Base-by-base conservation (phyloP, 2,797 vertebrate genomes). In the Arrhamphus sclerolepis region DNA sequence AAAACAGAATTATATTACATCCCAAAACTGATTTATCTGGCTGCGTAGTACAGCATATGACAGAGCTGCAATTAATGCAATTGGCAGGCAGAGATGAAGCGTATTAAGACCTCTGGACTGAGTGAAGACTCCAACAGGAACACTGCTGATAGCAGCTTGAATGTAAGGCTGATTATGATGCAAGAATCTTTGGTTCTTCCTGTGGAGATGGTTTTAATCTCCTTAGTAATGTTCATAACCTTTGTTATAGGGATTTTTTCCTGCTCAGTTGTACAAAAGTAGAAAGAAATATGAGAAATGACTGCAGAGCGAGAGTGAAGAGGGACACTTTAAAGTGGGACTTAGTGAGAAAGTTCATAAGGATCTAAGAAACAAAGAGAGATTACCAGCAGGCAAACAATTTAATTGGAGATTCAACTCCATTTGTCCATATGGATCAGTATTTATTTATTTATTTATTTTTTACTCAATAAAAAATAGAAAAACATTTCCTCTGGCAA, bases 221-320 rank as follows among this genome's bases (percentile, higher is more conserved):
- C 16, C 47, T 65, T 61, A 62, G 46, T 87, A 85, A 86, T 89
- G 72, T 70, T 77, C 57, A 69, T 48, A 79, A 76, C 61, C 31
- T 69, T 75, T 26, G 10, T 65, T 77, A 54, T 62, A 43, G 20
- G 46, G 34, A 29, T 80, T 68, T 41, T 52, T 53, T 49, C 4
- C 59, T 48, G 24, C 17, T 6, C 17, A 64, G 22, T 59, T 59
- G 49, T 74, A 48, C 55, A 10, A 34, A 75, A 57, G 42, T 48
- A 58, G 60, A 46, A 41, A n/a, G n/a, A 58, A 75, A 63, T 80
- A 46, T 63, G 62, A 67, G 53, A 47, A 19, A 71, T 46, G 69
- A 77, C 77, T 66, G 55, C 7, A 46, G 55, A 57, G 56, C 1
- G 10, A 34, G 31, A 34, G 31, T 34, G 31, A 56, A 52, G 8